Percentiles rank a stretch among this genome's conserved stretches.
phyloP scores from a whole-genome alignment of 2,797 vertebrate genomes.

The Emys orbicularis region DNA sequence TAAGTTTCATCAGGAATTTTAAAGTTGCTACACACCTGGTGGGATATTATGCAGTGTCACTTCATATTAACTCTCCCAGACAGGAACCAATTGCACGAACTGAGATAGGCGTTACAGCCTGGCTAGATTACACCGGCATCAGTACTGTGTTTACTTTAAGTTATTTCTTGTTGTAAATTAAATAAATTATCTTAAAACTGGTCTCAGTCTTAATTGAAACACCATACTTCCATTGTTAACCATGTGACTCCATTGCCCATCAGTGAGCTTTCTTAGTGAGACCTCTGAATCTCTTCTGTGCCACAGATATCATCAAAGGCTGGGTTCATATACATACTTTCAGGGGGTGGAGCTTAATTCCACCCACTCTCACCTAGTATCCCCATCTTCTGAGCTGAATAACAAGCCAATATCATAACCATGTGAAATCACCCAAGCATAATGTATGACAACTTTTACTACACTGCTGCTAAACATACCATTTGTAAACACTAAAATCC shows the following conservation, averaged over 20 bases:
- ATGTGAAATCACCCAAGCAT: not conserved
- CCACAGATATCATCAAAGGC: not conserved
- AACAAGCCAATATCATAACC: not conserved
- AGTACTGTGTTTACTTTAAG: not conserved
- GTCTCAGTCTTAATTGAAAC: not conserved
- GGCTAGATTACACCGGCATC: not conserved
- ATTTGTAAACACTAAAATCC: not conserved
- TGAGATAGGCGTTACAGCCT: not conserved
- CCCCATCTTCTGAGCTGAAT: not conserved
- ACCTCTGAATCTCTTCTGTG: not conserved
- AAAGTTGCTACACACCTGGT: not conserved
- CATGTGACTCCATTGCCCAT: not conserved
- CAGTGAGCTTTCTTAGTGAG: not conserved
- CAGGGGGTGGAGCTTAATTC: accelerated
- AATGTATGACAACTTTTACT: not conserved
- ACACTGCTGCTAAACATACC: not conserved
- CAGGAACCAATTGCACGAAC: not conserved
- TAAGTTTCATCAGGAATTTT: not conserved
- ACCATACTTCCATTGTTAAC: not conserved
- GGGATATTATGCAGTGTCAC: not conserved
- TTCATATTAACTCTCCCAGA: accelerated
- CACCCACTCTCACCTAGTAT: not conserved
- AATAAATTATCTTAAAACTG: not conserved
- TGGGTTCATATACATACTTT: not conserved
- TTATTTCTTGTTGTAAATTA: not conserved